These are phyloP conservation scores for Heliconius congener DNA, from an alignment of 1,140 invertebrate species.

Conservation along the genomic window DNA sequence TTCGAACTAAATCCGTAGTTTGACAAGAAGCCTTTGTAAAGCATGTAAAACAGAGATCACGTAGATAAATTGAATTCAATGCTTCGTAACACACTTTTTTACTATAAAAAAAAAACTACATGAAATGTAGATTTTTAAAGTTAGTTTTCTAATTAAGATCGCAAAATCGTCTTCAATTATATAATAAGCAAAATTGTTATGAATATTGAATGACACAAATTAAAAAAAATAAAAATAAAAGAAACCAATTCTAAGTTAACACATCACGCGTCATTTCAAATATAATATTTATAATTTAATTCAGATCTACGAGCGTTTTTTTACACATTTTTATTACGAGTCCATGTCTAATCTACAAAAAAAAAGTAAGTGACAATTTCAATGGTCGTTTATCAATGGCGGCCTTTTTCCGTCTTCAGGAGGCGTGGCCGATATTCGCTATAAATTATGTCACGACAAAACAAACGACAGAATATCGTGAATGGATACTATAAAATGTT, in stretches of 20 bases:
- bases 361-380: slow-evolving; percentile 4
- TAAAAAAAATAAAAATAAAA: background rate
- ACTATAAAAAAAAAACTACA: background rate
- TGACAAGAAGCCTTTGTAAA: slow-evolving; percentile 28
- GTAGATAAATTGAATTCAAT: slow-evolving; percentile 5
- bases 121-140: no score
- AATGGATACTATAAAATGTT: slow-evolving; percentile 51
- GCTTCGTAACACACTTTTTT: background rate
- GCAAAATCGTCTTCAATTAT: no score
- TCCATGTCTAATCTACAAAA: background rate
- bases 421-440: slow-evolving; percentile 63
- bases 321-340: background rate
- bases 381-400: slow-evolving; percentile 47
- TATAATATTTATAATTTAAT: slow-evolving; percentile 1
- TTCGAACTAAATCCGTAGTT: slow-evolving; percentile 26
- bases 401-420: slow-evolving; percentile 51
- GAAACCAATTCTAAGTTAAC: background rate
- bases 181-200: no score
- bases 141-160: no score
- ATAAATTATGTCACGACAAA: slow-evolving; percentile 67
- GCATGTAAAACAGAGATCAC: slow-evolving; percentile 5
- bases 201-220: no score
- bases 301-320: background rate
- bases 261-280: background rate
- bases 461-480: slow-evolving; percentile 46